Conservation (phyloP, 2,113 vertebrate genomes). For the Zosterops pallidus region DNA sequence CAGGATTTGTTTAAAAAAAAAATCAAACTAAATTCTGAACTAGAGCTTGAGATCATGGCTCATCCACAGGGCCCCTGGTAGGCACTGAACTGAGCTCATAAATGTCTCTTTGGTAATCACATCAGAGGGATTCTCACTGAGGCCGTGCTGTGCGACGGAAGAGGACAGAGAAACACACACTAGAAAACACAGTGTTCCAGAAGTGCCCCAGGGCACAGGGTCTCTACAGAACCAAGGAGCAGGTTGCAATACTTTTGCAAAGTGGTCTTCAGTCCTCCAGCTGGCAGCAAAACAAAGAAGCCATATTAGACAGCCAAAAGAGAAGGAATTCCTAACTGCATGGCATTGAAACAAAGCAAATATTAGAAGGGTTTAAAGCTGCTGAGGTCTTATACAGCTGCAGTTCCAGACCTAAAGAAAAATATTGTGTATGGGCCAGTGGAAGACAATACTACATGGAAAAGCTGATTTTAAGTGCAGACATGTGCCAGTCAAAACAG, state of each 20-base stretch:
- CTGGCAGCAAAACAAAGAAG: neutral
- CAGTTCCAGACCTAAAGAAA: neutral
- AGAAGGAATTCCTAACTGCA: neutral
- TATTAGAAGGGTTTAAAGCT: neutral
- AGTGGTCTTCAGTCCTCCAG: neutral
- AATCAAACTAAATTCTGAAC: neutral
- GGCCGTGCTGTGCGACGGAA: accelerated
- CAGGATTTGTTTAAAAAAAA: neutral
- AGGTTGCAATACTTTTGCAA: neutral
- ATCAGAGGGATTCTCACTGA: neutral
- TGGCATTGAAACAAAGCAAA: neutral
- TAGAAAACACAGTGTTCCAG: neutral
- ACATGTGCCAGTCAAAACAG: neutral
- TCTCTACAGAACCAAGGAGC: neutral
- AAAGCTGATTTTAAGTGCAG: neutral
- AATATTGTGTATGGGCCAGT: accelerated
- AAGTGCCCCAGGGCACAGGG: neutral
- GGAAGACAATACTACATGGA: neutral
- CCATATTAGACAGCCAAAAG: neutral
- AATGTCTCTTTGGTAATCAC: neutral
- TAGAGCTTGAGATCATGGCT: neutral
- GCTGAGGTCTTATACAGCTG: neutral
- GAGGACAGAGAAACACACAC: neutral
- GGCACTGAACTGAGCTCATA: neutral
- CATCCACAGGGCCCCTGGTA: neutral